phyloP scores from a whole-genome alignment of 2,888 invertebrate genomes.

The Baronia brevicornis region DNA sequence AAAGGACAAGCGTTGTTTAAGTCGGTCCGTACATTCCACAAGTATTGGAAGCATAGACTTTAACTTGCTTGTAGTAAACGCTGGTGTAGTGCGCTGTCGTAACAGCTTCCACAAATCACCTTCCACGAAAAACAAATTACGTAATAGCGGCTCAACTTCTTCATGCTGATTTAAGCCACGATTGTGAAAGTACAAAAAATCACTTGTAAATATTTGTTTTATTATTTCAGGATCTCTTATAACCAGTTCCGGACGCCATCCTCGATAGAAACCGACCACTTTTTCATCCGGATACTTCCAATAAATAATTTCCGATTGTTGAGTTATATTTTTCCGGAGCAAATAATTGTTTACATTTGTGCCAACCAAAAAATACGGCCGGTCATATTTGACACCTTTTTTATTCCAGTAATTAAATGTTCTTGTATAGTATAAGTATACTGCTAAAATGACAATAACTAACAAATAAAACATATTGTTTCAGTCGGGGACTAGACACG shows the following conservation, averaged over 20 bases:
- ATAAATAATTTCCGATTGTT: constrained; percentile 26
- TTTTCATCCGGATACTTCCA: constrained; percentile 22
- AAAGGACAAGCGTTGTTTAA: constrained; percentile 13
- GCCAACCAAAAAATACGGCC: constrained; percentile 41
- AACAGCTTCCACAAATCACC: constrained; percentile 20
- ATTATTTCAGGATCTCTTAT: constrained; percentile 18
- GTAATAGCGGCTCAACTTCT: constrained; percentile 15
- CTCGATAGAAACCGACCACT: constrained; percentile 21
- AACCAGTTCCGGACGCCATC: constrained; percentile 17
- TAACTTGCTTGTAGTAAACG: constrained; percentile 18
- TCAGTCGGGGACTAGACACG: too few species aligned
- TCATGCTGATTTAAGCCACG: constrained; percentile 10
- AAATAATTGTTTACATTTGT: constrained; percentile 29
- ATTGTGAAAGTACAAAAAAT: constrained; percentile 12
- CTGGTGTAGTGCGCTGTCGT: constrained; percentile 17
- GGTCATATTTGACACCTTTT: constrained; percentile 38
- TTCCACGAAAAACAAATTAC: constrained; percentile 18
- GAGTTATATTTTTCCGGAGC: constrained; percentile 29
- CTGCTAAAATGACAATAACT: not conserved
- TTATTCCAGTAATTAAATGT: constrained; percentile 42
- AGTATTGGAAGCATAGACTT: constrained; percentile 19
- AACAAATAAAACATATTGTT: constrained; percentile 1
- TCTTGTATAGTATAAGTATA: constrained; percentile 20
- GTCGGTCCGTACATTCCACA: constrained; percentile 15
- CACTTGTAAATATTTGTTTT: constrained; percentile 11